Evolutionary conservation across 2,888 invertebrate genomes (phyloP).

Genomic region (Amphipyra berbera): DNA sequence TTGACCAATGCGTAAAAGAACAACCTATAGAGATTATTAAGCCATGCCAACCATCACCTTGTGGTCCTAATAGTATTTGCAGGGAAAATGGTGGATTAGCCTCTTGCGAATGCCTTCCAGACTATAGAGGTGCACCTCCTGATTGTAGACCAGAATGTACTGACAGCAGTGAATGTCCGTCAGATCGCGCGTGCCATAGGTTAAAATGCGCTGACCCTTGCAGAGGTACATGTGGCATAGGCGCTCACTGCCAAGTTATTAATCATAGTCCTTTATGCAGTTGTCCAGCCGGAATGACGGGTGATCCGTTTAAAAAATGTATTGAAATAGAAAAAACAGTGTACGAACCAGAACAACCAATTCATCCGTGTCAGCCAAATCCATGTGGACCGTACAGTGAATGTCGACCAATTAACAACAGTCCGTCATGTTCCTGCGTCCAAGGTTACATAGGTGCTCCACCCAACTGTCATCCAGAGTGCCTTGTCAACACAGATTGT

Average conservation of each 20-base stretch:
- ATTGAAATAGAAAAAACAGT: conserved; percentile 71
- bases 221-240: conserved; percentile 92
- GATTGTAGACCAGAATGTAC: conserved; percentile 94
- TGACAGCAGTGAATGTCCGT: conserved; percentile 93
- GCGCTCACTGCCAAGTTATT: conserved; percentile 93
- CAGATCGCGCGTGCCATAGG: conserved; percentile 93
- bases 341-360: conserved; percentile 64
- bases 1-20: conserved; percentile 79
- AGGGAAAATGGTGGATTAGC: conserved; percentile 93
- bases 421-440: conserved; percentile 94
- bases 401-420: conserved; percentile 92
- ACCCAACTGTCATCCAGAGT: conserved; percentile 95
- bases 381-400: conserved; percentile 95
- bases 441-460: conserved; percentile 93
- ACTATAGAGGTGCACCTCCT: conserved; percentile 92
- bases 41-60: conserved; percentile 94
- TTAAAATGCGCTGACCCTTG: conserved; percentile 95
- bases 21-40: conserved; percentile 79
- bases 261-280: conserved; percentile 95
- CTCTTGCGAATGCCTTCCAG: conserved; percentile 93
- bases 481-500: conserved; percentile 95
- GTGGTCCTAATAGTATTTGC: conserved; percentile 94
- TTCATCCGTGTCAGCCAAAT: conserved; percentile 92
- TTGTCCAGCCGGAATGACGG: conserved; percentile 91
- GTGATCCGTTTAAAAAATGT: conserved; percentile 92